These are phyloP conservation scores for Aptenodytes patagonicus DNA, from an alignment of 2,113 vertebrate species.

Conservation along the genomic window DNA sequence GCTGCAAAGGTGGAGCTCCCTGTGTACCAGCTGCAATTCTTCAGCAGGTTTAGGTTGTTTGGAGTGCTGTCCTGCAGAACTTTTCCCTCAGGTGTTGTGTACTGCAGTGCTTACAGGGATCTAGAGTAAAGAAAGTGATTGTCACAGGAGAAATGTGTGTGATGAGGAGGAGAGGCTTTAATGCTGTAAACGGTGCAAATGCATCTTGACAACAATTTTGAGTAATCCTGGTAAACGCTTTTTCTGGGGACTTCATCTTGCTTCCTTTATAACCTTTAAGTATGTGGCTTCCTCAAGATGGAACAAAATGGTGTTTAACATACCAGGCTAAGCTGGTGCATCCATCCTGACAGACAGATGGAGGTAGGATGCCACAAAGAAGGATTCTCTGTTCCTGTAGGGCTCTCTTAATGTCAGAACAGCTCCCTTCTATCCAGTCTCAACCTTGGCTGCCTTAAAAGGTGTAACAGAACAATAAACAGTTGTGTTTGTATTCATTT, in stretches of 20 bases:
- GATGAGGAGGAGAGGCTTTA: background rate
- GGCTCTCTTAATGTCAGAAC: background rate
- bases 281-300: background rate
- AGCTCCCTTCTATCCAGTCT: background rate
- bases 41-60: background rate
- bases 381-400: background rate
- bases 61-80: background rate
- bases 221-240: background rate
- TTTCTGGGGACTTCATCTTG: background rate
- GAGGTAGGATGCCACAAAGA: background rate
- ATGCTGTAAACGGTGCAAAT: background rate
- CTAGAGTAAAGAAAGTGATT: background rate
- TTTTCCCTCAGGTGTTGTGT: background rate
- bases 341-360: background rate
- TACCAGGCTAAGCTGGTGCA: background rate
- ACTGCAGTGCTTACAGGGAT: background rate
- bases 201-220: background rate
- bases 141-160: background rate
- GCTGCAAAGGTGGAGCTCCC: background rate
- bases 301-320: background rate
- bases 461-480: background rate
- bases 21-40: background rate
- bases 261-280: background rate
- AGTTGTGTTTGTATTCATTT: background rate
- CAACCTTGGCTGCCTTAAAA: background rate